Evolutionary conservation across 2,113 vertebrate genomes (phyloP).

Genomic region (Plecturocebus donacophilus): DNA sequence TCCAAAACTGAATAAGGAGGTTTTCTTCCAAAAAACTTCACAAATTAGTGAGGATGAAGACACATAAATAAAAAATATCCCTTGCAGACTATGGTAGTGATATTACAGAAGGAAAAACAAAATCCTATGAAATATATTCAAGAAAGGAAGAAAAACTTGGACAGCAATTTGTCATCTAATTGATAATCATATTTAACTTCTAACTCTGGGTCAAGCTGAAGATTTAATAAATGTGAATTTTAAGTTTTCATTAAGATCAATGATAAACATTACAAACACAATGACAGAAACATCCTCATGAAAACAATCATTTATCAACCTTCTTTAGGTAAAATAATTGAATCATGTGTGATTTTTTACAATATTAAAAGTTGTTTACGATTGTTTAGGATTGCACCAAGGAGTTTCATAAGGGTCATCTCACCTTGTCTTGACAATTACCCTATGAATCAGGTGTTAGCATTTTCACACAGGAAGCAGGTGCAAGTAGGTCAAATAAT

Average conservation of each 20-base stretch:
- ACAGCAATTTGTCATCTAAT: background rate
- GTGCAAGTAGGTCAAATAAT: background rate
- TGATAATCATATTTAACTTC: background rate
- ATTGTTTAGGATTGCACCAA: too few species aligned
- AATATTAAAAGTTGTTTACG: background rate
- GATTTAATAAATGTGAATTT: background rate
- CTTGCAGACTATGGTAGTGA: background rate
- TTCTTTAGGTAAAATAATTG: background rate
- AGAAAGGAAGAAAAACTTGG: background rate
- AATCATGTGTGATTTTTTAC: background rate
- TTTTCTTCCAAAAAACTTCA: background rate
- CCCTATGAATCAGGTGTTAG: rapidly evolving
- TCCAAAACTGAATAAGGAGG: background rate
- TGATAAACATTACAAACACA: background rate
- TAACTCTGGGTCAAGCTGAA: background rate
- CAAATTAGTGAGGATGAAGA: background rate
- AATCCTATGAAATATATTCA: background rate
- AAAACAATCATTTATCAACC: background rate
- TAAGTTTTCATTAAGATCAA: background rate
- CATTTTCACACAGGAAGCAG: background rate
- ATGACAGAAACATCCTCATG: background rate
- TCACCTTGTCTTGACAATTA: too few species aligned
- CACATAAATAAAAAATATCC: background rate
- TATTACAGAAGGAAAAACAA: background rate
- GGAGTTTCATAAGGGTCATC: background rate